Conservation (phyloP, 2,113 vertebrate genomes). For the Oryzias celebensis region DNA sequence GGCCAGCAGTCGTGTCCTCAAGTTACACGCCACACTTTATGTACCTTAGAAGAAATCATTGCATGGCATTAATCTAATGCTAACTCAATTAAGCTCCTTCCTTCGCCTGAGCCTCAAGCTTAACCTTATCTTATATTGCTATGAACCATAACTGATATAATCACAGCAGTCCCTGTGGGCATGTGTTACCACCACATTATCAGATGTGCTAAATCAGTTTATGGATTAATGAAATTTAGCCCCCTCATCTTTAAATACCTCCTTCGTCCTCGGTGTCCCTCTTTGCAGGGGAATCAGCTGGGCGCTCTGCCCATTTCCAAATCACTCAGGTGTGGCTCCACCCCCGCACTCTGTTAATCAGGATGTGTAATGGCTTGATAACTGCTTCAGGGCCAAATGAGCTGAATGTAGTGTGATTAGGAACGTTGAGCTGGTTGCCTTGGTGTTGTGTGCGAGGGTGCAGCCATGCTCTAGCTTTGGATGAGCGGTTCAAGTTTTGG, state of each 20-base stretch:
- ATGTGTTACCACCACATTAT: constrained; percentile 70
- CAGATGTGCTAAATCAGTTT: constrained; percentile 71
- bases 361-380: constrained; percentile 62
- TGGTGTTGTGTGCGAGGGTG: constrained; percentile 2
- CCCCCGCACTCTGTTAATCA: constrained; percentile 68
- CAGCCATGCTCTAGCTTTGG: constrained; percentile 3
- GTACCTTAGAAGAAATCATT: constrained; percentile 35
- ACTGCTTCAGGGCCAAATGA: constrained; percentile 63
- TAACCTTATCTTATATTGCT: constrained; percentile 66
- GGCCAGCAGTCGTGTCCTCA: constrained; percentile 1
- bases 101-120: constrained; percentile 41
- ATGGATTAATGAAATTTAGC: constrained; percentile 76
- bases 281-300: constrained; percentile 33
- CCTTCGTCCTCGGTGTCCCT: not conserved
- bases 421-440: constrained; percentile 28
- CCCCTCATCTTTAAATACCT: constrained; percentile 45
- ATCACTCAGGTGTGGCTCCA: constrained; percentile 70
- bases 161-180: constrained; percentile 61
- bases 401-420: constrained; percentile 69
- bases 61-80: constrained; percentile 42
- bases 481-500: constrained; percentile 8
- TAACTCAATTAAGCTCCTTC: constrained; percentile 55
- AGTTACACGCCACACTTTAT: constrained; percentile 43
- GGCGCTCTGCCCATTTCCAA: constrained; percentile 54
- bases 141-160: constrained; percentile 74